Percentiles rank a stretch among this genome's conserved stretches.
These are phyloP conservation scores for Alces alces DNA, from an alignment of 2,113 vertebrate genomes.

Conservation along the genomic window DNA sequence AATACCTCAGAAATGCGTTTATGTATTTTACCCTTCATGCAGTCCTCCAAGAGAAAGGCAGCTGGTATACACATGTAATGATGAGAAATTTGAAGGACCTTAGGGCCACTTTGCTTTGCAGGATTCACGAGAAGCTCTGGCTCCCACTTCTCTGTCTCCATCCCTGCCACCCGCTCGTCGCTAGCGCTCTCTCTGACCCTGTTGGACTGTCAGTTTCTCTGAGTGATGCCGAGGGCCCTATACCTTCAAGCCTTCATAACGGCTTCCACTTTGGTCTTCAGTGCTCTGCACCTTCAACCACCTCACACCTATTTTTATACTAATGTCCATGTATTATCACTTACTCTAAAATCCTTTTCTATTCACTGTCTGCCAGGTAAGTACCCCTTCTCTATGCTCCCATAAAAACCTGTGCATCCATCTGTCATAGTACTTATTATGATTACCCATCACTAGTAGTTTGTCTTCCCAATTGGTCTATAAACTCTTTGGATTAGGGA, in stretches of 20 bases:
- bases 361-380: accelerated
- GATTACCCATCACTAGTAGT: background rate
- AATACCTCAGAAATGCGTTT: background rate
- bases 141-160: background rate
- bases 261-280: background rate
- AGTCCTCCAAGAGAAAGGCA: background rate
- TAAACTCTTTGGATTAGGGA: background rate
- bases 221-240: background rate
- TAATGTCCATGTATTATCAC: background rate
- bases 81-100: background rate
- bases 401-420: too few species aligned
- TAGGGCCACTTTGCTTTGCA: background rate
- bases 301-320: background rate
- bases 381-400: background rate
- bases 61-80: background rate
- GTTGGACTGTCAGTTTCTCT: background rate
- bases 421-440: background rate
- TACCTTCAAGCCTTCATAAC: background rate
- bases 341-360: background rate
- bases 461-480: background rate
- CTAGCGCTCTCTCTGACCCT: background rate
- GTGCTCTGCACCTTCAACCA: background rate
- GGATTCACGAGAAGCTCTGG: background rate
- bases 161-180: background rate
- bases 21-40: background rate